Evolutionary conservation across 2,888 invertebrate genomes (phyloP).

Genomic region (Toxonevra muliebris): DNA sequence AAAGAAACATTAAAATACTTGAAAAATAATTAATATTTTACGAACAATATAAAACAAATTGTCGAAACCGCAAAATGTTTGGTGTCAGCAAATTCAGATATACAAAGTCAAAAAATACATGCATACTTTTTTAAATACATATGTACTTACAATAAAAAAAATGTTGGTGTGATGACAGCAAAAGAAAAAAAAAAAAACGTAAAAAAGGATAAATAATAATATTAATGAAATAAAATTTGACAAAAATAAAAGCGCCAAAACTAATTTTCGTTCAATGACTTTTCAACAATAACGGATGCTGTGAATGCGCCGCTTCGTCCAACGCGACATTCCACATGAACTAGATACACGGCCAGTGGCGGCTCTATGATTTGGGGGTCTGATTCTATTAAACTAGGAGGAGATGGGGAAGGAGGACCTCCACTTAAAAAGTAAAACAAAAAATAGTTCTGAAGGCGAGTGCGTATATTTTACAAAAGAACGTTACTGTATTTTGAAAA

Average conservation of each 20-base stretch:
- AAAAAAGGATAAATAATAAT: not conserved
- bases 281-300: conserved; percentile 4
- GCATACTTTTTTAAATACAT: conserved; percentile 9
- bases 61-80: conserved; percentile 47
- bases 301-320: no score
- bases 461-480: no score
- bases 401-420: no score
- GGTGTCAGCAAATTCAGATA: conserved; percentile 45
- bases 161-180: conserved; percentile 33
- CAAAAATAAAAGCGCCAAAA: conserved; percentile 39
- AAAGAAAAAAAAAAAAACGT: no score
- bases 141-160: conserved; percentile 43
- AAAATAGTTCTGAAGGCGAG: no score
- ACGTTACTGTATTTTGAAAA: no score
- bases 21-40: conserved; percentile 24
- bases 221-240: conserved; percentile 34
- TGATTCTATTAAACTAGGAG: no score
- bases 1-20: conserved; percentile 14
- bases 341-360: no score
- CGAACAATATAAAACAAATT: not conserved
- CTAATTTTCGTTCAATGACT: conserved; percentile 52
- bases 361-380: no score
- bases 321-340: no score
- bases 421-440: no score
- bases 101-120: not conserved